Evolutionary conservation across 1,140 invertebrate genomes (phyloP).

Genomic region (Cotesia vestalis): DNA sequence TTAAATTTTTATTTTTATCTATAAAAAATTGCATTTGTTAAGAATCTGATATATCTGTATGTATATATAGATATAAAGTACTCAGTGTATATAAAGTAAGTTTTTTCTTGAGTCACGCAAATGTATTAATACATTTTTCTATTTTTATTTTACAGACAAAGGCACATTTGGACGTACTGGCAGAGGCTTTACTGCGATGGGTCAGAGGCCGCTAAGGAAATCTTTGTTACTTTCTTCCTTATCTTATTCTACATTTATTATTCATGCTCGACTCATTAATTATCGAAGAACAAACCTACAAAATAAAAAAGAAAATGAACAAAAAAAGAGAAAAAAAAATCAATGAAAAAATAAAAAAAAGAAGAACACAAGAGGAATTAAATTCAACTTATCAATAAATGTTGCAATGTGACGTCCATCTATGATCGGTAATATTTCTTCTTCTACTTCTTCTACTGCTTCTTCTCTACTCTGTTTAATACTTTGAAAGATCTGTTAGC

Average conservation of each 20-base stretch:
- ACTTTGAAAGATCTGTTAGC: neutral
- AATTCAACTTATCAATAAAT: conserved; percentile 26
- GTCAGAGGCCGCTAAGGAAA: conserved; percentile 82
- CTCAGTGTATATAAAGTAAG: neutral
- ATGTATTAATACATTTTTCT: conserved; percentile 32
- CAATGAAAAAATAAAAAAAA: neutral
- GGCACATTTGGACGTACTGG: conserved; percentile 91
- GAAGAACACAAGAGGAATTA: conserved; percentile 7
- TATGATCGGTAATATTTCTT: conserved; percentile 12
- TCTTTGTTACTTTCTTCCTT: conserved; percentile 18
- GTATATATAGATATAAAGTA: no score
- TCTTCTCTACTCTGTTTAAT: conserved; percentile 10
- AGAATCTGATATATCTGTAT: no score
- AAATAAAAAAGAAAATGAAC: conserved; percentile 1
- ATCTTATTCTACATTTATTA: conserved; percentile 17
- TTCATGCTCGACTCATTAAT: conserved; percentile 26
- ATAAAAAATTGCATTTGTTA: no score
- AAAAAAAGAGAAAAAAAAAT: conserved; percentile 7
- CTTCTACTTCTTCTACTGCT: conserved; percentile 9
- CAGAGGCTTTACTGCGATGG: conserved; percentile 91
- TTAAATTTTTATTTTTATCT: no score
- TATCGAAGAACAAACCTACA: conserved; percentile 15
- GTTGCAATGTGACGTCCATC: conserved; percentile 5
- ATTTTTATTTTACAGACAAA: conserved; percentile 80
- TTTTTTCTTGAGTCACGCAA: neutral